Base-by-base conservation (phyloP, 2,113 vertebrate genomes). In the Morphnarchus princeps region DNA sequence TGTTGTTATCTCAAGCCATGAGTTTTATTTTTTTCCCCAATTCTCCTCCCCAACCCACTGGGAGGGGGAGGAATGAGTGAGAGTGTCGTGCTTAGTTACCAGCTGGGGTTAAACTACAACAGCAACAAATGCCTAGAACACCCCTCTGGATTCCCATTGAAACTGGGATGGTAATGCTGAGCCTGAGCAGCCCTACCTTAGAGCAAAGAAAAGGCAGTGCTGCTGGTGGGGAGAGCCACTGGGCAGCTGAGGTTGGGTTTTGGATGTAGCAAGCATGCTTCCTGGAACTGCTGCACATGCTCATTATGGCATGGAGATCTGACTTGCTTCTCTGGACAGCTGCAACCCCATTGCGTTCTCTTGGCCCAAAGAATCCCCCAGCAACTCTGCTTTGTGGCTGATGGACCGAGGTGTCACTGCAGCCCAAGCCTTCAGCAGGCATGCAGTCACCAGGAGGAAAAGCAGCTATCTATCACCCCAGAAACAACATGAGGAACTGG, bases 221-320 rank as follows among this genome's bases (percentile, higher is more conserved):
- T 71, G 73, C 62, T 45, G 49, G 16, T 18, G 31, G 22, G 45
- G 50, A 91, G 32, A 31, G 58, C 36, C 62, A 59, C 5, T 0
- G 0, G 38, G 65, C 91, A 87, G n/a, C 42, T 26, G 52, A 82
- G 85, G n/a, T 2, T 79, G 36, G 12, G 7, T 29, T 62, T 79
- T 1, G 3, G 29, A 76, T 50, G 15, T n/a, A 82, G 61, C 0
- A 1, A 79, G 55, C 6, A 43, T 2, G 7, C 9, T 43, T 74
- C 73, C 90, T 55, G 40, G 57, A 92, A 43, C 14, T 0, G 0
- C 26, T 12, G 55, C 45, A 38, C 20, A 25, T 3, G 24, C 0
- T 1, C 62, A 7, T 14, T 2, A 1, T 18, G 31, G 65, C 1
- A 1, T 0, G 0, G 42, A 62, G 47, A 70, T 26, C 16, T 24